Evolutionary conservation across 2,113 vertebrate genomes (phyloP).

Genomic region (Mastomys coucha): DNA sequence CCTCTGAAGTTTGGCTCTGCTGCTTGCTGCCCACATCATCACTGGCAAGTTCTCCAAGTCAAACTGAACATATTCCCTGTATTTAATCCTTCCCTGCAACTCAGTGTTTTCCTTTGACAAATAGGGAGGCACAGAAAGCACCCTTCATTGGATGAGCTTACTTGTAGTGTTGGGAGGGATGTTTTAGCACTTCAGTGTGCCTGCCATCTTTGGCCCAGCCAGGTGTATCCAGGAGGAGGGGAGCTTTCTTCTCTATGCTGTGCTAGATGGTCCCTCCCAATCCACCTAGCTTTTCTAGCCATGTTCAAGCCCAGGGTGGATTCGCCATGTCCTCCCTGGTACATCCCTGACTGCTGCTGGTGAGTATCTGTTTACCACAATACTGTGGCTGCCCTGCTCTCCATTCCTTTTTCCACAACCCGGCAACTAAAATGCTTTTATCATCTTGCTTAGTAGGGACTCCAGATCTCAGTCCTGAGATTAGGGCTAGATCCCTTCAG

Average conservation of each 20-base stretch:
- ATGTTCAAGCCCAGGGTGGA: background rate
- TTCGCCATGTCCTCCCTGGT: background rate
- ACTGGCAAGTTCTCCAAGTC: background rate
- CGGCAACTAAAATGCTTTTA: background rate
- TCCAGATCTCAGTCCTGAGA: background rate
- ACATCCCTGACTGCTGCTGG: background rate
- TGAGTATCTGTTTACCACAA: background rate
- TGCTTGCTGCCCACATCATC: background rate
- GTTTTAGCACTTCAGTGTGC: background rate
- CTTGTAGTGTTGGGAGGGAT: background rate
- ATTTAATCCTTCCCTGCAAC: background rate
- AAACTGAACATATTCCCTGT: background rate
- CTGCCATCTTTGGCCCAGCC: background rate
- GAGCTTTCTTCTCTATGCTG: background rate
- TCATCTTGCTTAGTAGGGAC: background rate
- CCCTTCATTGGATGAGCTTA: background rate
- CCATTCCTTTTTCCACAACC: background rate
- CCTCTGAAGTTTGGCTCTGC: constrained; percentile 10
- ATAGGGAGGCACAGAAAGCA: background rate
- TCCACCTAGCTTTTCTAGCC: background rate
- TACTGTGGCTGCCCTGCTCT: background rate
- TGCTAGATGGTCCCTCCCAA: background rate
- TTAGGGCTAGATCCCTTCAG: background rate
- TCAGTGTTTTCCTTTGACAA: background rate
- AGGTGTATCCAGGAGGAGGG: background rate